Conservation (phyloP, 2,888 invertebrate species). For the Limenitis camilla region DNA sequence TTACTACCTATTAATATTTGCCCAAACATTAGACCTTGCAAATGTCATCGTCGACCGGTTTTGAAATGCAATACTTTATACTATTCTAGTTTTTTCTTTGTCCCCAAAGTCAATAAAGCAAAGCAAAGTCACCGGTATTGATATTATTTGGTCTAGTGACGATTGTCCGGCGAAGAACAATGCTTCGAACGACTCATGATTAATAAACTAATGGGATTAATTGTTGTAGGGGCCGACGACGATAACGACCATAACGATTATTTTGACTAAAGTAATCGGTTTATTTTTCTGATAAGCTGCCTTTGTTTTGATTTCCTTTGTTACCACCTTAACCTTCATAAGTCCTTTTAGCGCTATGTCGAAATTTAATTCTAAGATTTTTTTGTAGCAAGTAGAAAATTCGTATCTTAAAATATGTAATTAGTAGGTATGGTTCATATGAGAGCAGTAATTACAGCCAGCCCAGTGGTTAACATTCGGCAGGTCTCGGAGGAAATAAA, state of each 20-base stretch:
- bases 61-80: conserved; percentile 44
- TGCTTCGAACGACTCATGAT: conserved; percentile 51
- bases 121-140: conserved; percentile 40
- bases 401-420: too few relatives aligned
- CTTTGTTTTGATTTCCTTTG: conserved; percentile 40
- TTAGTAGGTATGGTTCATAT: too few relatives aligned
- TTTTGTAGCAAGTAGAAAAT: too few relatives aligned
- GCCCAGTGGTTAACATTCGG: too few relatives aligned
- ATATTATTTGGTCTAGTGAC: conserved; percentile 68
- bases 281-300: conserved; percentile 62
- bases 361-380: too few relatives aligned
- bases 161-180: conserved; percentile 65
- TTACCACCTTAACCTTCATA: conserved; percentile 47
- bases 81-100: conserved; percentile 45
- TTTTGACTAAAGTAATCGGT: conserved; percentile 66
- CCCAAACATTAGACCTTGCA: conserved; percentile 29
- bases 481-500: too few relatives aligned
- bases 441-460: too few relatives aligned
- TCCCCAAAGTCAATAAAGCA: conserved; percentile 52
- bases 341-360: conserved; percentile 33
- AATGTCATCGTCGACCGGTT: conserved; percentile 33
- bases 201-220: conserved; percentile 67
- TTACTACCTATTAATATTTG: conserved; percentile 13
- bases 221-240: conserved; percentile 35
- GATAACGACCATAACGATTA: conserved; percentile 48